Evolutionary conservation across 2,113 vertebrate genomes (phyloP).

Genomic region (Notarius lentiginosus): DNA sequence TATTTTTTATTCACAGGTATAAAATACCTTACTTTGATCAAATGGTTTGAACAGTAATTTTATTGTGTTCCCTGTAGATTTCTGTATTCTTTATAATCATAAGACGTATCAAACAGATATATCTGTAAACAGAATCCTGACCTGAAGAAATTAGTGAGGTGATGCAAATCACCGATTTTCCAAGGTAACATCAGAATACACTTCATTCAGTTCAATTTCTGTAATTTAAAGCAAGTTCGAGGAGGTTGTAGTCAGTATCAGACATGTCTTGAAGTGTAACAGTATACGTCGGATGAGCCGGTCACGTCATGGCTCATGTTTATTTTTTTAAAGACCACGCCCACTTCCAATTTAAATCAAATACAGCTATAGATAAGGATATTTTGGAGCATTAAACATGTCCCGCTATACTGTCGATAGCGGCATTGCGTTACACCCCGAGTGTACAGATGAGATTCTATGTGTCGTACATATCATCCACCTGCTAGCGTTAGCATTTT

Average conservation of each 20-base stretch:
- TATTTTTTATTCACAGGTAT: not conserved
- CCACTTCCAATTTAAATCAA: not conserved
- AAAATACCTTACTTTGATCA: not conserved
- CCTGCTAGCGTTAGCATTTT: conserved; percentile 6
- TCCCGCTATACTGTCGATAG: not conserved
- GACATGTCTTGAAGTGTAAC: not conserved
- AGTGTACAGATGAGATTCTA: not conserved
- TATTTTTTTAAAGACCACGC: not conserved
- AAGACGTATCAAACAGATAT: not conserved
- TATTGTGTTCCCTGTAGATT: not conserved
- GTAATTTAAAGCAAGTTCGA: not conserved
- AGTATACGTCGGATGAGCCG: not conserved
- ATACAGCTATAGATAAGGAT: too few relatives aligned
- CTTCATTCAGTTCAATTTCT: not conserved
- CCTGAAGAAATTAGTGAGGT: not conserved
- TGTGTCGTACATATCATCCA: not conserved
- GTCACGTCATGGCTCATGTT: not conserved
- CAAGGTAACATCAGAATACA: not conserved
- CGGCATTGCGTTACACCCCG: not conserved
- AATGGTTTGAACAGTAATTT: not conserved
- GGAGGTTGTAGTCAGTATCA: not conserved
- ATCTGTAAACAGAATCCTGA: not conserved
- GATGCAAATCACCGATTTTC: not conserved
- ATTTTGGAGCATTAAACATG: not conserved
- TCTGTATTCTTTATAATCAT: not conserved